phyloP scores from a whole-genome alignment of 2,888 invertebrate species.

The Acrobasis repandana region DNA sequence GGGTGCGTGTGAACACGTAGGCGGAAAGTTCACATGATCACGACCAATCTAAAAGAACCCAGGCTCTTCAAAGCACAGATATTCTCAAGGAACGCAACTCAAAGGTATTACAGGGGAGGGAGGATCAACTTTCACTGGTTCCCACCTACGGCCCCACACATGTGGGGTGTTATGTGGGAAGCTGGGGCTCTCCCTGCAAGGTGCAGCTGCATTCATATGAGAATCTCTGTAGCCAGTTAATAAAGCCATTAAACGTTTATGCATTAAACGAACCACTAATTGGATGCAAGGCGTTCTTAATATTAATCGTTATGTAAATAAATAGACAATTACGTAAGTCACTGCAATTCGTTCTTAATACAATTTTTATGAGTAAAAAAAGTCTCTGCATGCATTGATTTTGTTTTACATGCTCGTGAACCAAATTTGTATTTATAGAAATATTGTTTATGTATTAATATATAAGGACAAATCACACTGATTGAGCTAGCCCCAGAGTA shows the following conservation, averaged over 20 bases:
- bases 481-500: too few relatives aligned
- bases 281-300: slow-evolving; percentile 7
- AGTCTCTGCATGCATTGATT: too few relatives aligned
- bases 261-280: slow-evolving; percentile 14
- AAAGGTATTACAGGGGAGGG: slow-evolving; percentile 38
- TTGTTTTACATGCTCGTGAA: too few relatives aligned
- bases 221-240: slow-evolving; percentile 24
- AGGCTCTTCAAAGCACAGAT: slow-evolving; percentile 40
- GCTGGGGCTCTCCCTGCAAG: slow-evolving; percentile 44
- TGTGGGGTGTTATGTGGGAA: slow-evolving; percentile 67
- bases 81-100: slow-evolving; percentile 31
- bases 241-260: slow-evolving; percentile 6
- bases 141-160: slow-evolving; percentile 48
- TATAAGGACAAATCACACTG: too few relatives aligned
- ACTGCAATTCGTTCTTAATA: too few relatives aligned
- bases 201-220: slow-evolving; percentile 47
- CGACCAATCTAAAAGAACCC: slow-evolving; percentile 45
- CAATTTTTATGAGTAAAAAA: too few relatives aligned
- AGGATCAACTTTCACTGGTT: slow-evolving; percentile 46
- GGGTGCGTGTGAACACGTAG: slow-evolving; percentile 61
- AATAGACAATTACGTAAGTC: not conserved
- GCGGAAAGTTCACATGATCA: slow-evolving; percentile 59
- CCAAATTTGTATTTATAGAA: too few relatives aligned
- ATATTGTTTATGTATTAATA: too few relatives aligned
- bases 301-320: not conserved